Evolutionary conservation across 2,888 invertebrate genomes (phyloP), one percentile per base, ranked within the genome.

Genomic region (Crossocerus cetratus): DNA sequence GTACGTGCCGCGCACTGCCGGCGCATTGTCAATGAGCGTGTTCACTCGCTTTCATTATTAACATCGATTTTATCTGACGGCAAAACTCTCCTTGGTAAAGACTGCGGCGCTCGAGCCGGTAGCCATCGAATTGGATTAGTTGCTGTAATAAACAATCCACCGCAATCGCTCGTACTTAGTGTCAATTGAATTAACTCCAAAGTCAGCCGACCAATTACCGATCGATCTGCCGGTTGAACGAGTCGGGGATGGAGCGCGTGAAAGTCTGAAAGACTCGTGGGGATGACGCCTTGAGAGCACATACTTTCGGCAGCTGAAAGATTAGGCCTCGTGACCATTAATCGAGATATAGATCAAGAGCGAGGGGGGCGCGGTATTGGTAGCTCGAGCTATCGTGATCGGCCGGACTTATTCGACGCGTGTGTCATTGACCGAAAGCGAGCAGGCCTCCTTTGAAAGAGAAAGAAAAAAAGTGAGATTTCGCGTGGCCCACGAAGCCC

Each of bases 181-280:
- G n/a, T n/a, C n/a, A n/a, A n/a, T n/a, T n/a, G n/a, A n/a, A n/a
- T n/a, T n/a, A n/a, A n/a, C n/a, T n/a, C n/a, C n/a, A n/a, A n/a
- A n/a, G n/a, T n/a, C n/a, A n/a, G 80, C 59, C 70, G 74, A 73
- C 76, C 76, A 71, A 80, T 77, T 61, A 60, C 21, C 60, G 63
- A 11, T 45, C 44, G 57, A 58, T 56, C 61, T 54, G 64, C 59
- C 56, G 20, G 56, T 44, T 63, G 65, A 71, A n/a, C n/a, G n/a
- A n/a, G n/a, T n/a, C n/a, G n/a, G n/a, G n/a, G n/a, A n/a, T n/a
- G n/a, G n/a, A 23, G 57, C 64, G 67, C 78, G 82, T 69, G 81
- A 84, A 84, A 84, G 82, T 83, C 59, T n/a, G n/a, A n/a, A n/a
- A n/a, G n/a, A n/a, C n/a, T n/a, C n/a, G n/a, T n/a, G n/a, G n/a